phyloP scores from a whole-genome alignment of 1,140 invertebrate species.

The Solenopsis invicta region DNA sequence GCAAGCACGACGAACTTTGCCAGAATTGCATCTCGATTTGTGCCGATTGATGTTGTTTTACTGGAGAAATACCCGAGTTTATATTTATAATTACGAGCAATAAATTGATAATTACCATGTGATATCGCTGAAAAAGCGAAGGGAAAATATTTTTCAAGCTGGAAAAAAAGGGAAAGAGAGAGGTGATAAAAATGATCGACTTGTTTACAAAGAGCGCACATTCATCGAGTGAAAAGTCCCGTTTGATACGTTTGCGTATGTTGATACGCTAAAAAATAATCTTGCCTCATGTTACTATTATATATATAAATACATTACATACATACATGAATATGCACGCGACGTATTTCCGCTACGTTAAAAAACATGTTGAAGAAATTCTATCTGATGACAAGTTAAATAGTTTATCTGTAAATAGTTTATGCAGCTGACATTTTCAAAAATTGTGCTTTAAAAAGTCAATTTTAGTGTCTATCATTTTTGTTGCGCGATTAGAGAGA shows the following conservation, averaged over 20 bases:
- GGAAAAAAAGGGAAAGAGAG: background rate
- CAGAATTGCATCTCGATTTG: background rate
- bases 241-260: slow-evolving; percentile 2
- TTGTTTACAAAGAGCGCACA: slow-evolving; percentile 9
- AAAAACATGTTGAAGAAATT: slow-evolving; percentile 46
- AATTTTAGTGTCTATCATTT: slow-evolving; percentile 30
- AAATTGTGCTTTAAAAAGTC: slow-evolving; percentile 37
- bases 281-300: background rate
- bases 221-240: slow-evolving; percentile 10
- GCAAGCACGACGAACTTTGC: background rate
- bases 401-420: background rate
- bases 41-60: background rate
- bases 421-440: slow-evolving; percentile 29
- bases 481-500: slow-evolving; percentile 26
- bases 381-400: slow-evolving; percentile 6
- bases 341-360: background rate
- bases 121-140: background rate
- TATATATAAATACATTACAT: too few species aligned
- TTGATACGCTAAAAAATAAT: slow-evolving; percentile 13
- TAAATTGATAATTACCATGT: slow-evolving; percentile 4
- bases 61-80: background rate
- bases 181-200: slow-evolving; percentile 40
- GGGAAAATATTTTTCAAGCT: slow-evolving; percentile 6
- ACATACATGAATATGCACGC: background rate
- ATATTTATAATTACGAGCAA: slow-evolving; percentile 2